Percentiles rank a stretch among this genome's conserved stretches.
Conservation (phyloP, 2,113 vertebrate genomes). For the Gallinago media region DNA sequence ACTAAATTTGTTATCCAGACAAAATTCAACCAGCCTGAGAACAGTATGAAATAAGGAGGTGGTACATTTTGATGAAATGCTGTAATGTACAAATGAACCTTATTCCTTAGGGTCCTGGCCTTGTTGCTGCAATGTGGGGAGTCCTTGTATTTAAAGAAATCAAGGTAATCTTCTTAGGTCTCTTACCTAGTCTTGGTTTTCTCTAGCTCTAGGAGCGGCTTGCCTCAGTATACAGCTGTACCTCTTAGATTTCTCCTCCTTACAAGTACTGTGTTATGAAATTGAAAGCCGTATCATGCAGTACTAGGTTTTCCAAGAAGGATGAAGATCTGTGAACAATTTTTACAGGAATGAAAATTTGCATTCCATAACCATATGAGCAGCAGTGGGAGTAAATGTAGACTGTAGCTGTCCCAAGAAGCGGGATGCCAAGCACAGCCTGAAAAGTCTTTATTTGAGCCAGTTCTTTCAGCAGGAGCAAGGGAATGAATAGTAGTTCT, state of each 20-base stretch:
- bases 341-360: neutral
- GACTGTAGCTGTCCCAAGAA: neutral
- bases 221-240: neutral
- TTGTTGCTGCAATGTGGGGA: slow-evolving; percentile 90
- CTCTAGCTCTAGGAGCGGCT: neutral
- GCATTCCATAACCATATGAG: neutral
- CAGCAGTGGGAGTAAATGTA: neutral
- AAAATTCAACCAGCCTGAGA: neutral
- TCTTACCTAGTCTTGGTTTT: neutral
- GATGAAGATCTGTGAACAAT: neutral
- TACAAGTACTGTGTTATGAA: neutral
- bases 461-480: neutral
- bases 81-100: neutral
- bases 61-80: neutral
- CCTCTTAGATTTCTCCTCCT: neutral
- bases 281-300: neutral
- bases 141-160: slow-evolving; percentile 90
- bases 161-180: slow-evolving; percentile 75
- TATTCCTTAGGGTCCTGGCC: slow-evolving; percentile 84
- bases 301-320: neutral
- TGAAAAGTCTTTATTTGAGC: neutral
- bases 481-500: neutral
- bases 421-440: neutral
- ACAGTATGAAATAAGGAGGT: neutral
- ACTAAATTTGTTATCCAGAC: neutral